Base-by-base conservation (phyloP, 2,797 vertebrate genomes). In the Allobates femoralis region DNA sequence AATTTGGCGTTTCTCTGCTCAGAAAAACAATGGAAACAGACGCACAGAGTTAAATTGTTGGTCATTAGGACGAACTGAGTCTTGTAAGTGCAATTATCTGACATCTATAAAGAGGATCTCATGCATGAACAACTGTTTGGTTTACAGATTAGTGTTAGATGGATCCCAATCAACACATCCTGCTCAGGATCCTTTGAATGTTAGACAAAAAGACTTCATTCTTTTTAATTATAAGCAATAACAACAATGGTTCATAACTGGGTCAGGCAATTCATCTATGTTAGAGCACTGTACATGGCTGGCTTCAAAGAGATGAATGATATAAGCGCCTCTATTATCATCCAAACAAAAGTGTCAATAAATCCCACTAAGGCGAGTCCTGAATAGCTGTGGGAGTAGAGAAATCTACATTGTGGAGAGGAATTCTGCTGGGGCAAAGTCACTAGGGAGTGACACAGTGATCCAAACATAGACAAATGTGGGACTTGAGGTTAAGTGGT, bases 241-340 rank as follows among this genome's bases (percentile, higher is more conserved):
- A 87, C 81, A 84, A 87, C 86, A 87, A 87, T 87, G 86, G 81
- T 87, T 87, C 81, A 87, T 87, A 87, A 87, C 75, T 75, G 23
- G 86, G 86, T 87, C 86, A 84, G 81, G 66, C 81, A 87, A 84
- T 87, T 79, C 81, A 87, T 87, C 86, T 83, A 53, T 62, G 55
- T 74, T 87, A 86, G 26, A 87, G 74, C 74, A 79, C 81, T 79
- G 81, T 87, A 83, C 75, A 73, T 79, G 37, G 66, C 30, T 69
- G 75, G 75, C 81, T 87, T 87, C 81, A 84, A 87, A 84, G 86
- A 87, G 81, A 79, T 79, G 66, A 87, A 86, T 81, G 79, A 86
- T 81, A 86, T 81, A 86, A 86, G 79, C 78, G 66, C 69, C 85
- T 80, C 76, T 76, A 81, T 86, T 86, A 81, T 86, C 66, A 76